Evolutionary conservation across 2,888 invertebrate genomes (phyloP), one percentile per base, ranked within the genome.

Genomic region (Diaperis boleti): DNA sequence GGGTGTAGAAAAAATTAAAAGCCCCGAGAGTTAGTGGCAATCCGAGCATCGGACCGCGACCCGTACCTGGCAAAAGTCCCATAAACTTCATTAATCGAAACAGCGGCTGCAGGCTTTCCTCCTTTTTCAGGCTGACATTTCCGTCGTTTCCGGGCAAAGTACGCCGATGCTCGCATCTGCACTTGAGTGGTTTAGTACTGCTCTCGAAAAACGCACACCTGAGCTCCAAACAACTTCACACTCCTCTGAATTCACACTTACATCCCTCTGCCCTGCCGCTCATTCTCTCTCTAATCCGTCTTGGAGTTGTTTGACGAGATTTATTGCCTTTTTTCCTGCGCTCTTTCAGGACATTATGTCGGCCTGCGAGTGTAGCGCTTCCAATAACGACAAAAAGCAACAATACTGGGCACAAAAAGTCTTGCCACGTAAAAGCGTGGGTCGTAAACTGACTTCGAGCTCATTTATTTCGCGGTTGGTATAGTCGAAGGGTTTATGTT

Each of bases 211-310:
- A 64, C 41, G 64, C 29, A 54, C 64, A 64, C 64, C 64, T 64
- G 64, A 59, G 59, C 59, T 54, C 64, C 35, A 37, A 59, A 49
- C 63, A 64, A 64, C 63, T 64, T 64, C 54, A 64, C 63, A 64
- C 63, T 64, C 42, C 52, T 55, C 37, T 18, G 59, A 54, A 64
- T 59, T 59, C 59, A 54, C 59, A 64, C 63, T 59, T 54, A 54
- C 59, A 59, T 54, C 26, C 39, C 39, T 41, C 52, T 26, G 37
- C 52, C 29, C 52, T 26, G 37, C 52, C 29, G 39, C 52, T 52
- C 57, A 26, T 59, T 44, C 50, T 49, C 57, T 42, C 50, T 59
- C 42, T 62, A 64, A 64, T 64, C 63, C 63, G 63, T 64, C 63
- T 59, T 47, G 59, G 55, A 64, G 59, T 59, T 64, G 63, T 54